Evolutionary conservation across 1,140 invertebrate genomes (phyloP).

Genomic region (Pectinophora gossypiella): DNA sequence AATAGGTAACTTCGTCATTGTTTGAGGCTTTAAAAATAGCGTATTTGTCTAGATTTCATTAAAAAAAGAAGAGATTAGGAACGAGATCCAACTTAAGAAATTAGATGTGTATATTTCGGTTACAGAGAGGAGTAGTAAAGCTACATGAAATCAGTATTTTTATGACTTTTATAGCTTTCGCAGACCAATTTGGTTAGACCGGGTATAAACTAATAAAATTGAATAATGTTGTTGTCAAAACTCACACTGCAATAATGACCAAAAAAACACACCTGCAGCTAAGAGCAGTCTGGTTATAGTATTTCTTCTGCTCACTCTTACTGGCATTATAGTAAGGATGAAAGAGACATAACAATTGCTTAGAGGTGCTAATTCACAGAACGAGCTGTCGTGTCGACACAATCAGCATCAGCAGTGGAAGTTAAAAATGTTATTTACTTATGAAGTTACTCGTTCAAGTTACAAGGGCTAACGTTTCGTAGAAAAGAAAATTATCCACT

Average conservation of each 20-base stretch:
- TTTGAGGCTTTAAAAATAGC: too few species aligned
- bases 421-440: not conserved
- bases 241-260: slow-evolving; percentile 46
- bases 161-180: too few species aligned
- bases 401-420: not conserved
- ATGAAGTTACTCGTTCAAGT: too few species aligned
- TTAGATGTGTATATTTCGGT: too few species aligned
- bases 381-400: not conserved
- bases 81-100: too few species aligned
- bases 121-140: too few species aligned
- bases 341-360: slow-evolving; percentile 24
- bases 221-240: slow-evolving; percentile 30
- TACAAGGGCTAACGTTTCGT: too few species aligned
- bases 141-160: too few species aligned
- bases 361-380: slow-evolving; percentile 45
- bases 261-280: slow-evolving; percentile 39
- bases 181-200: slow-evolving; percentile 42
- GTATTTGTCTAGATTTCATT: too few species aligned
- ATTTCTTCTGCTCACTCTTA: not conserved
- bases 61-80: too few species aligned
- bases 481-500: too few species aligned
- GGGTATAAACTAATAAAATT: slow-evolving; percentile 18
- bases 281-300: slow-evolving; percentile 15
- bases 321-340: not conserved
- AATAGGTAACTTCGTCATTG: too few species aligned